phyloP scores from a whole-genome alignment of 2,888 invertebrate genomes.

The Galeopsomyia nigrocyanea region DNA sequence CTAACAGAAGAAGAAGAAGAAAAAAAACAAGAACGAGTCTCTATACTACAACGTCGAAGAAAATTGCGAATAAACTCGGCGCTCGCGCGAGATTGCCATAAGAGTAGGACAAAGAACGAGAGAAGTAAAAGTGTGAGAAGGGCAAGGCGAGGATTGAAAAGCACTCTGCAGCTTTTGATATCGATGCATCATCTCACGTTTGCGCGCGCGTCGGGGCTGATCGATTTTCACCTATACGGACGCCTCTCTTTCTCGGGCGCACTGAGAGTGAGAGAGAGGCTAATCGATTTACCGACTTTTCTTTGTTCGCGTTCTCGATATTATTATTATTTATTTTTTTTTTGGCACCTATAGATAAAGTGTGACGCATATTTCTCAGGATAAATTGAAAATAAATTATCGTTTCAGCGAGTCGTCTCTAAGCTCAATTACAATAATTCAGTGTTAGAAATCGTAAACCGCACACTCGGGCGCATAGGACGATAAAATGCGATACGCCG shows the following conservation, averaged over 20 bases:
- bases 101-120: conserved; percentile 37
- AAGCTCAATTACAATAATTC: conserved; percentile 46
- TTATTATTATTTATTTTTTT: too few relatives aligned
- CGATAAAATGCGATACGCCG: conserved; percentile 7
- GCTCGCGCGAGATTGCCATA: conserved; percentile 53
- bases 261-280: conserved; percentile 48
- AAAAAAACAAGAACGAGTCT: conserved; percentile 5
- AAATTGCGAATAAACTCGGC: conserved; percentile 66
- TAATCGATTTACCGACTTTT: conserved; percentile 64
- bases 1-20: too few relatives aligned
- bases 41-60: conserved; percentile 57
- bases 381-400: conserved; percentile 39
- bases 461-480: not conserved
- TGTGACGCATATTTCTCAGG: too few relatives aligned
- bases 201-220: not conserved
- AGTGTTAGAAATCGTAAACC: conserved; percentile 36
- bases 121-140: conserved; percentile 42
- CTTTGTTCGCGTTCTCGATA: conserved; percentile 1
- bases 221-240: conserved; percentile 5
- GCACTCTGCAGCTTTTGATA: conserved; percentile 66
- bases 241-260: not conserved
- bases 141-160: conserved; percentile 57
- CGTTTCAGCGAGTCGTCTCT: conserved; percentile 19
- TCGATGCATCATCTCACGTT: conserved; percentile 68
- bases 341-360: too few relatives aligned